These are phyloP conservation scores for Xestia rhomboidea DNA, from an alignment of 2,888 invertebrate genomes.

Conservation along the genomic window DNA sequence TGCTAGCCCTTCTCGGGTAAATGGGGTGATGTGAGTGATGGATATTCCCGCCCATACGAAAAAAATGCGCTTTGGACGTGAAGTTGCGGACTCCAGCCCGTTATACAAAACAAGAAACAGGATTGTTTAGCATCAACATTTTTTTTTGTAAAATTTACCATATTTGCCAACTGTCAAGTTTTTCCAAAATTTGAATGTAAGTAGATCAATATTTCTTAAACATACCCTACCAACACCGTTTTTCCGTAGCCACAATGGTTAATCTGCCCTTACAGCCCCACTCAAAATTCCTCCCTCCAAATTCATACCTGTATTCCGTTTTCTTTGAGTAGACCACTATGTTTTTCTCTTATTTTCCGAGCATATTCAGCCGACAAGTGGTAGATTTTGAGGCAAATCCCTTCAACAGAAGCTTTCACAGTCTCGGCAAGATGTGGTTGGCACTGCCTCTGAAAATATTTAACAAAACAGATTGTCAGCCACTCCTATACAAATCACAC, in stretches of 20 bases:
- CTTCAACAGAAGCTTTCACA: constrained; percentile 98
- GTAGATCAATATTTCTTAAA: not conserved
- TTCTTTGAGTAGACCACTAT: constrained; percentile 95
- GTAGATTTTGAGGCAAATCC: constrained; percentile 98
- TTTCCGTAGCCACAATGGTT: not conserved
- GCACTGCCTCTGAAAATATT: constrained; percentile 93
- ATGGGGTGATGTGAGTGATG: not conserved
- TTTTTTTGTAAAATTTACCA: not conserved
- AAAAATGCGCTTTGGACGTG: not conserved
- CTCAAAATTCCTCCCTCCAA: not conserved
- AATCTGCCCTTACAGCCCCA: not conserved
- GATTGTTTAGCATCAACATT: not conserved
- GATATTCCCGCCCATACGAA: not conserved
- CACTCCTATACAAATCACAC: no score
- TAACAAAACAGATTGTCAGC: not conserved
- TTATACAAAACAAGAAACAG: not conserved
- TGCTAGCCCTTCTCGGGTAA: not conserved
- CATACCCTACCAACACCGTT: not conserved
- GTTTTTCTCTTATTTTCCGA: constrained; percentile 96
- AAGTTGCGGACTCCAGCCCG: not conserved
- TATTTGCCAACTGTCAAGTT: not conserved
- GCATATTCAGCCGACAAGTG: constrained; percentile 97
- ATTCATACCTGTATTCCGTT: constrained; percentile 92
- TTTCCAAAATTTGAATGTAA: not conserved
- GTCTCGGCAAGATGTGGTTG: constrained; percentile 98